Evolutionary conservation across 2,888 invertebrate genomes (phyloP).

Genomic region (Netelia virgata): DNA sequence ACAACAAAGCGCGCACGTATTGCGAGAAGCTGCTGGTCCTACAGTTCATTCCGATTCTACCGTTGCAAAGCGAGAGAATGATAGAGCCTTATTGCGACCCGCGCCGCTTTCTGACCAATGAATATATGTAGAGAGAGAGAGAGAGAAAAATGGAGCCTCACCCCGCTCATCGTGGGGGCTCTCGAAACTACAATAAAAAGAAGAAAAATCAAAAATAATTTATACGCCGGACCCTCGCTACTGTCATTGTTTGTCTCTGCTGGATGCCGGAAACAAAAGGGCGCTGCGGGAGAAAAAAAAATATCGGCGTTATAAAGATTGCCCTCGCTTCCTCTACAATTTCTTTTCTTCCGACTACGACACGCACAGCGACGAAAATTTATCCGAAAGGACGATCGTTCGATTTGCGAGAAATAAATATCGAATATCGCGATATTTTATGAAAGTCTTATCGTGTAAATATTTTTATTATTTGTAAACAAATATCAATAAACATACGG

Average conservation of each 20-base stretch:
- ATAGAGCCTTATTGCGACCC: slow-evolving; percentile 64
- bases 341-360: too few species aligned
- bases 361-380: too few species aligned
- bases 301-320: too few species aligned
- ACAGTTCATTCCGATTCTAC: slow-evolving; percentile 47
- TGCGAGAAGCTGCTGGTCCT: slow-evolving; percentile 46
- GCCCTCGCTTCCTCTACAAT: too few species aligned
- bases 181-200: slow-evolving; percentile 30
- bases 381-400: too few species aligned
- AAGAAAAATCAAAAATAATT: slow-evolving; percentile 32
- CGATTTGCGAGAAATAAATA: too few species aligned
- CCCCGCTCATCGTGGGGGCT: slow-evolving; percentile 37
- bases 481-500: too few species aligned
- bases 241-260: neutral
- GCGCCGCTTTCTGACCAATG: slow-evolving; percentile 45
- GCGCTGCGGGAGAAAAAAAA: too few species aligned
- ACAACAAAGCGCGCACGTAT: neutral
- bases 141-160: neutral
- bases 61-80: slow-evolving; percentile 47
- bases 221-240: neutral
- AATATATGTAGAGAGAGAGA: too few species aligned
- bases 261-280: slow-evolving; percentile 42
- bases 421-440: too few species aligned
- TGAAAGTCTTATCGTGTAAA: too few species aligned
- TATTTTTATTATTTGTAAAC: too few species aligned